These are phyloP conservation scores for Xestia sexstrigata DNA, from an alignment of 2,888 invertebrate species.

Conservation along the genomic window DNA sequence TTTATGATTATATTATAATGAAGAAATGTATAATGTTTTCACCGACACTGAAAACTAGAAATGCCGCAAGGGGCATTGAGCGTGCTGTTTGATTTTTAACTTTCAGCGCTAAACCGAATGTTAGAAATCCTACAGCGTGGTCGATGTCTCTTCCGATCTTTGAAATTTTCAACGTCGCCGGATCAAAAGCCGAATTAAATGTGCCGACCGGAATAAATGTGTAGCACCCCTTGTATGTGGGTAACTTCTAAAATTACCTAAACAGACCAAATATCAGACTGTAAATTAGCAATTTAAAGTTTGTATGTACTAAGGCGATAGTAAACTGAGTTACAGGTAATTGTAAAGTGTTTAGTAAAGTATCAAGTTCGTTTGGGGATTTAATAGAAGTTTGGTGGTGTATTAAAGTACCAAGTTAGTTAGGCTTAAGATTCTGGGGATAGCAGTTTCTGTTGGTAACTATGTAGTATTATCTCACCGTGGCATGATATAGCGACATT, in stretches of 20 bases:
- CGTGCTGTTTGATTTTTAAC: background rate
- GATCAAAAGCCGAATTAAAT: too few species aligned
- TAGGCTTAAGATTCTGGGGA: background rate
- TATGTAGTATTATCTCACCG: background rate
- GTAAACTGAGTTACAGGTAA: slow-evolving; percentile 36
- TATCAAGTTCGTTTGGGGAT: slow-evolving; percentile 34
- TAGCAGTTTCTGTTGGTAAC: slow-evolving; percentile 2
- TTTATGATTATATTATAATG: too few species aligned
- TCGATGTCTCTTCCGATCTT: too few species aligned
- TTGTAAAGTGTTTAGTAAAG: slow-evolving; percentile 20
- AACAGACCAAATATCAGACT: slow-evolving; percentile 34
- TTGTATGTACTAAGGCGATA: slow-evolving; percentile 18
- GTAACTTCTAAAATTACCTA: slow-evolving; percentile 46
- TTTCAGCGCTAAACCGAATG: background rate
- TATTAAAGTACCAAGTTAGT: slow-evolving; percentile 6
- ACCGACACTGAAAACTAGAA: too few species aligned
- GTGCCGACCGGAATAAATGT: background rate
- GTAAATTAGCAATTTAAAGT: slow-evolving; percentile 58
- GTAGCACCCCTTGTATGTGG: slow-evolving; percentile 1
- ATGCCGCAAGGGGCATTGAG: too few species aligned
- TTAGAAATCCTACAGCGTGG: background rate
- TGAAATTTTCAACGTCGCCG: too few species aligned
- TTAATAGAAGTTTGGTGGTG: slow-evolving; percentile 13
- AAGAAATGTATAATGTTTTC: too few species aligned
- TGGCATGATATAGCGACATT: background rate